Percentiles rank a stretch among this genome's conserved stretches.
Evolutionary conservation across 2,888 invertebrate genomes (phyloP).

Genomic region (Diaperis boleti): DNA sequence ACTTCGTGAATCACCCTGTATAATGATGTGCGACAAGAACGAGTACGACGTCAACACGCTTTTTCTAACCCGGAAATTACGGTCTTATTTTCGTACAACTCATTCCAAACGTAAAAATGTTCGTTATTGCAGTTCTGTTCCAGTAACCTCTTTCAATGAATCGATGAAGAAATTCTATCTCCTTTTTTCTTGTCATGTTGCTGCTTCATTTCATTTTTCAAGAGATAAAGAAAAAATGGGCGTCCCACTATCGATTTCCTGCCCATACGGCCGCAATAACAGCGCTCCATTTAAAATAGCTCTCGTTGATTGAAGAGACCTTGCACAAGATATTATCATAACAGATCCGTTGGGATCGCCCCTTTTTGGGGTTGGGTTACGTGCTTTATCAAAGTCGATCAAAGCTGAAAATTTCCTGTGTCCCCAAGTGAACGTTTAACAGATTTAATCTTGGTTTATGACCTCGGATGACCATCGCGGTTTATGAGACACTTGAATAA

Average conservation of each 20-base stretch:
- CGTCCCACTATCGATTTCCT: not conserved
- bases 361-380: not conserved
- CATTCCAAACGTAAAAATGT: no score
- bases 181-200: no score
- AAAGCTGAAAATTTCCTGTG: slow-evolving; percentile 1
- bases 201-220: no score
- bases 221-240: not conserved
- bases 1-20: no score
- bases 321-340: not conserved
- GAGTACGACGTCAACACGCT: no score
- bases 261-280: not conserved
- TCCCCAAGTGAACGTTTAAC: slow-evolving; percentile 6
- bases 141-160: no score
- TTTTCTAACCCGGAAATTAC: no score
- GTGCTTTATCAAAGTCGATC: not conserved
- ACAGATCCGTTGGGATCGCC: not conserved
- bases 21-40: no score
- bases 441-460: slow-evolving; percentile 13
- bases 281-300: not conserved
- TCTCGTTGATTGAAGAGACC: not conserved
- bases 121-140: no score
- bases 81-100: no score
- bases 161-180: no score
- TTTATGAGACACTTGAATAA: slow-evolving; percentile 4
- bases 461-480: slow-evolving; percentile 1